Conservation (phyloP, 1,140 invertebrate genomes). For the Tetragonula clypearis region DNA sequence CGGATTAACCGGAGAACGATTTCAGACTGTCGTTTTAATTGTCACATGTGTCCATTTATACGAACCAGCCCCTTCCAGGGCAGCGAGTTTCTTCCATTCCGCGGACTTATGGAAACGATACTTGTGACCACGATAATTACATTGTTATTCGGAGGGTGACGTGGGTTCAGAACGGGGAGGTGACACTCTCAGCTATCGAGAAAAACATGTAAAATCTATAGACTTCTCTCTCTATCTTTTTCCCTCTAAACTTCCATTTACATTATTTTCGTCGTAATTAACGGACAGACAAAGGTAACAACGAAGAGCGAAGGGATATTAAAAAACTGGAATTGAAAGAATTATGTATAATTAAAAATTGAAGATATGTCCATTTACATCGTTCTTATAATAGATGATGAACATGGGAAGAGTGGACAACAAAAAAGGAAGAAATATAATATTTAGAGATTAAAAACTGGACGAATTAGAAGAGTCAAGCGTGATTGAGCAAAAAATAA, state of each 20-base stretch:
- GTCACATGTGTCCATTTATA: conserved; percentile 74
- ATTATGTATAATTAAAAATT: background rate
- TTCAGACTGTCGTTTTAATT: conserved; percentile 77
- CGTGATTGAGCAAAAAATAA: no score
- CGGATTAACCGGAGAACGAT: conserved; percentile 65
- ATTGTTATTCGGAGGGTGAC: background rate
- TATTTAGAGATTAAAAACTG: no score
- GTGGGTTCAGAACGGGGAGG: no score
- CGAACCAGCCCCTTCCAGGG: conserved; percentile 66
- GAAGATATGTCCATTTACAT: background rate
- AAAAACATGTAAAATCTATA: background rate
- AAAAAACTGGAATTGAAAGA: background rate
- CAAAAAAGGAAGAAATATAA: no score
- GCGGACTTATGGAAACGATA: conserved; percentile 46
- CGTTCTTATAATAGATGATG: no score
- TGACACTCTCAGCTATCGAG: no score
- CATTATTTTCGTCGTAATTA: background rate
- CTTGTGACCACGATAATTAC: conserved; percentile 15
- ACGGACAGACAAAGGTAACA: background rate
- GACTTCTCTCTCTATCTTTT: background rate
- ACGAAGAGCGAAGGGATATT: background rate
- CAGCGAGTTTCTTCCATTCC: conserved; percentile 15
- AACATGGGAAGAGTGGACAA: no score
- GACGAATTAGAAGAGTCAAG: no score
- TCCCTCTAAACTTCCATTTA: background rate